A percentile compares a stretch with the other conserved stretches of the same genome.
phyloP scores from a whole-genome alignment of 2,797 vertebrate genomes.

The Potorous gilbertii region DNA sequence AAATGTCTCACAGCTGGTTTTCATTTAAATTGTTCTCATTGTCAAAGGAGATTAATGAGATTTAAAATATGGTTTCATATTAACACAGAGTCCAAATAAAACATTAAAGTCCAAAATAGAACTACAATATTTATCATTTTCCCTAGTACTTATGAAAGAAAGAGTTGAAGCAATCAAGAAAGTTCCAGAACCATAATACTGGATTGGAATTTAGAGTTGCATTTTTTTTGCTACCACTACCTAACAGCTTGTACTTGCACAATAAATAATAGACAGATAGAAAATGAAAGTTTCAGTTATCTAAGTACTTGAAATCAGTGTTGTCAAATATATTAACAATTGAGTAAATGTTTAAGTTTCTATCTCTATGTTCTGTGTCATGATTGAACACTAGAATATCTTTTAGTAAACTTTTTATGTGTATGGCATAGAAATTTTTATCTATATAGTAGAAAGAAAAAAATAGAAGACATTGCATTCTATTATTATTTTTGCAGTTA shows the following conservation, averaged over 20 bases:
- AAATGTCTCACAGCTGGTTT: neutral
- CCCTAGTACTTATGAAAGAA: too few relatives aligned
- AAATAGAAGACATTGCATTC: neutral
- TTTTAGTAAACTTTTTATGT: too few relatives aligned
- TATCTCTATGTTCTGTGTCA: neutral
- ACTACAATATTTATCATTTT: slow-evolving; percentile 23
- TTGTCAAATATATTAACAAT: neutral
- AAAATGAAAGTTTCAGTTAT: neutral
- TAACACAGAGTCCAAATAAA: neutral
- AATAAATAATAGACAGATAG: neutral
- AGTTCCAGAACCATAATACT: too few relatives aligned
- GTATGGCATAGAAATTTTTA: too few relatives aligned
- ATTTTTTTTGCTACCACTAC: neutral
- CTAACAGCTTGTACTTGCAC: neutral
- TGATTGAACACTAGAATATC: too few relatives aligned
- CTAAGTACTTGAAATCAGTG: neutral
- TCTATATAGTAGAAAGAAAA: too few relatives aligned
- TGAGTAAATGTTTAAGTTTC: neutral
- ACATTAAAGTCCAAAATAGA: slow-evolving; percentile 31
- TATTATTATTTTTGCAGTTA: neutral
- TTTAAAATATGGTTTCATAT: neutral
- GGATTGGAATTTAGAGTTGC: too few relatives aligned
- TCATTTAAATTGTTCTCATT: slow-evolving; percentile 23
- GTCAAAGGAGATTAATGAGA: slow-evolving; percentile 7
- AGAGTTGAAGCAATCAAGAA: too few relatives aligned